These are phyloP conservation scores for Latrodectus geometricus DNA, from an alignment of 1,140 invertebrate genomes.

Conservation along the genomic window DNA sequence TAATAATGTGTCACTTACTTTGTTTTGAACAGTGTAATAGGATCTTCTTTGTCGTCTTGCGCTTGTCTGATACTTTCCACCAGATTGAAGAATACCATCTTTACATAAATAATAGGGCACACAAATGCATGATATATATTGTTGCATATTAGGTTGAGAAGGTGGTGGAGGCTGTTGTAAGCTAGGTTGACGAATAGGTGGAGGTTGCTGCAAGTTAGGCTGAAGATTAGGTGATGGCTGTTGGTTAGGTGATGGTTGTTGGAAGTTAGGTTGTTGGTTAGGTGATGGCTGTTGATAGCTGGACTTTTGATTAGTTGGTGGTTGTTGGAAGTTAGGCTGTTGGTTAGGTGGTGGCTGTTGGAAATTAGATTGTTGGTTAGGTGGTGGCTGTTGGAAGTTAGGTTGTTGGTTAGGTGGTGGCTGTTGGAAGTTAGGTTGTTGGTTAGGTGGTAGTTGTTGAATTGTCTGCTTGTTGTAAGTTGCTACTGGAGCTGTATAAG, in stretches of 20 bases:
- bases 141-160: neutral
- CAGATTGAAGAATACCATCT: constrained; percentile 59
- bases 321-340: neutral
- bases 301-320: no score
- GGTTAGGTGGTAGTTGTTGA: no score
- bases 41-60: constrained; percentile 1
- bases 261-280: neutral
- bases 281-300: no score
- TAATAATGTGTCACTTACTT: constrained; percentile 2
- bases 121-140: constrained; percentile 62
- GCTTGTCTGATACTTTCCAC: constrained; percentile 4
- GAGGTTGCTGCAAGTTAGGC: neutral
- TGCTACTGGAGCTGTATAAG: no score
- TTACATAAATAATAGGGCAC: constrained; percentile 64
- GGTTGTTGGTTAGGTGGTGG: no score
- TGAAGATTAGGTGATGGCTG: neutral
- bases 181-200: neutral
- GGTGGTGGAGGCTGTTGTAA: neutral
- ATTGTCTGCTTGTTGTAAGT: no score
- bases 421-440: no score
- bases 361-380: neutral
- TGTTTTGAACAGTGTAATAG: constrained; percentile 1
- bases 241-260: neutral
- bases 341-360: neutral
- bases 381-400: no score